A percentile compares a stretch with the other conserved stretches of the same genome.
These are phyloP conservation scores for Cotesia chilonis DNA, from an alignment of 1,140 invertebrate species.

Conservation along the genomic window DNA sequence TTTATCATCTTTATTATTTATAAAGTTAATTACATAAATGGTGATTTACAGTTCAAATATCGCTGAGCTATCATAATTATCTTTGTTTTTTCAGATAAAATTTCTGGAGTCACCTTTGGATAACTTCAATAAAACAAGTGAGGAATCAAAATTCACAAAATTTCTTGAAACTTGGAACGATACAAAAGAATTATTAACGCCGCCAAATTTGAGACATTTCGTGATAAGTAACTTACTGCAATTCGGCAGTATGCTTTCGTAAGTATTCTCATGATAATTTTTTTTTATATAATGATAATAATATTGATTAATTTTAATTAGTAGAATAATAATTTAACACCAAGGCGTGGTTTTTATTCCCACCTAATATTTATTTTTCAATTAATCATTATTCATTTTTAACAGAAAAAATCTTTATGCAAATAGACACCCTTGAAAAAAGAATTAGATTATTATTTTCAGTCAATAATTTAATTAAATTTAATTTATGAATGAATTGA, in stretches of 20 bases:
- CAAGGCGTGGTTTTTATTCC: too few relatives aligned
- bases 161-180: slow-evolving; percentile 48
- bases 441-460: too few relatives aligned
- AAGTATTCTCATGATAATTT: slow-evolving; percentile 32
- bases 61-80: background rate
- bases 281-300: background rate
- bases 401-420: too few relatives aligned
- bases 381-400: too few relatives aligned
- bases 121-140: slow-evolving; percentile 37
- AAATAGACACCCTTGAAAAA: too few relatives aligned
- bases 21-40: background rate
- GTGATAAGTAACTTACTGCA: slow-evolving; percentile 54
- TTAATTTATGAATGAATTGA: too few relatives aligned
- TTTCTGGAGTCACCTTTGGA: slow-evolving; percentile 44
- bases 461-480: too few relatives aligned
- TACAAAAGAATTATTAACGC: slow-evolving; percentile 49
- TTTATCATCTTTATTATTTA: background rate
- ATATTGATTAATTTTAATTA: background rate
- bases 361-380: too few relatives aligned
- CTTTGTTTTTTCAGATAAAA: slow-evolving; percentile 50
- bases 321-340: background rate
- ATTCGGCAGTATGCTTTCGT: slow-evolving; percentile 61
- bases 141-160: slow-evolving; percentile 43
- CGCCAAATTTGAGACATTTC: slow-evolving; percentile 49
- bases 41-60: background rate